Evolutionary conservation across 1,140 invertebrate species (phyloP).

Genomic region (Pollicipes pollicipes): DNA sequence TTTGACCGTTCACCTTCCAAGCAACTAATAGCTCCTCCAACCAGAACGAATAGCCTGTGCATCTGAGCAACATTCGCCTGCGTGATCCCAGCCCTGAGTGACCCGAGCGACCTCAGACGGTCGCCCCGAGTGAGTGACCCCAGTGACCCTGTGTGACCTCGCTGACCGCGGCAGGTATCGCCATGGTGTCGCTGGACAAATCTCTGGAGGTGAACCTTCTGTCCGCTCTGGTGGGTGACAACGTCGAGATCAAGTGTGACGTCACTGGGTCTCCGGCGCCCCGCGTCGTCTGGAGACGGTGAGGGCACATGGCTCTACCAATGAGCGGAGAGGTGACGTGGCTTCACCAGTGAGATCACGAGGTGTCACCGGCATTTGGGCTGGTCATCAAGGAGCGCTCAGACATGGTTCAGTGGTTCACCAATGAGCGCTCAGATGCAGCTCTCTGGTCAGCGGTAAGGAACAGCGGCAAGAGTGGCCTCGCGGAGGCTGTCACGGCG

Average conservation of each 20-base stretch:
- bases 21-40: neutral
- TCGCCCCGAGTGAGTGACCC: too few species aligned
- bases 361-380: too few species aligned
- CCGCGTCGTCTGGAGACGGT: slow-evolving; percentile 49
- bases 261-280: slow-evolving; percentile 48
- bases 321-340: neutral
- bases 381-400: too few species aligned
- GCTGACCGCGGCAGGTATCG: slow-evolving; percentile 36
- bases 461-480: too few species aligned
- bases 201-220: slow-evolving; percentile 49
- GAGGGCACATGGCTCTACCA: neutral
- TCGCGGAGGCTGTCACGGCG: too few species aligned
- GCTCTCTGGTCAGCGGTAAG: too few species aligned
- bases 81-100: neutral
- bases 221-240: slow-evolving; percentile 49
- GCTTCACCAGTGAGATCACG: too few species aligned
- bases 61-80: neutral
- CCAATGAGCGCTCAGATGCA: too few species aligned
- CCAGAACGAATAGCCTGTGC: too few species aligned
- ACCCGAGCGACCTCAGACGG: neutral
- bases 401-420: too few species aligned
- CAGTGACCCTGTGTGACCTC: too few species aligned
- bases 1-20: neutral
- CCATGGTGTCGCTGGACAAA: slow-evolving; percentile 51
- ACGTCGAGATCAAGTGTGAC: slow-evolving; percentile 62